Percentiles rank a stretch among this genome's conserved stretches.
Evolutionary conservation across 2,888 invertebrate species (phyloP).

Genomic region (Synanthedon myopaeformis): DNA sequence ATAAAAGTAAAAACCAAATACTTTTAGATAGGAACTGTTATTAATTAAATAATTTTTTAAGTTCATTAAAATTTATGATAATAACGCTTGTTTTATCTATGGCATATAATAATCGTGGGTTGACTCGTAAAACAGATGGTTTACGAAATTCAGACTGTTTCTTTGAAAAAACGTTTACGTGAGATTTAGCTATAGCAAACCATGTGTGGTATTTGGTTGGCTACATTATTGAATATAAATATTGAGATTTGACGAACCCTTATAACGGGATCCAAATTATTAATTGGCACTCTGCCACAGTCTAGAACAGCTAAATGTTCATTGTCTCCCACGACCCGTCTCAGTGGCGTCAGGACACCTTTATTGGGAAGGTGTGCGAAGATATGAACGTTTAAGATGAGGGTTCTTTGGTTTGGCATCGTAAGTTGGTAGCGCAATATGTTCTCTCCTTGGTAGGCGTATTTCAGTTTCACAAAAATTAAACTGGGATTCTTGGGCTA

Average conservation of each 20-base stretch:
- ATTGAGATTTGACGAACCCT: slow-evolving; percentile 30
- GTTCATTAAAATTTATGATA: too few relatives aligned
- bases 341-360: slow-evolving; percentile 41
- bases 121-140: too few relatives aligned
- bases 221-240: background rate
- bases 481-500: slow-evolving; percentile 40
- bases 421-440: slow-evolving; percentile 46
- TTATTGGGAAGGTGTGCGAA: slow-evolving; percentile 30
- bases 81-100: too few relatives aligned
- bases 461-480: slow-evolving; percentile 37
- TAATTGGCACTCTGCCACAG: slow-evolving; percentile 58
- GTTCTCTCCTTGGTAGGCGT: slow-evolving; percentile 33
- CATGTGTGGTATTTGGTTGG: too few relatives aligned
- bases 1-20: too few relatives aligned
- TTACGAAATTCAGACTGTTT: too few relatives aligned
- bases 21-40: too few relatives aligned
- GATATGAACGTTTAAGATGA: slow-evolving; percentile 38
- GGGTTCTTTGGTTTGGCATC: slow-evolving; percentile 43
- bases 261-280: slow-evolving; percentile 60
- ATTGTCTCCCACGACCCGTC: slow-evolving; percentile 22
- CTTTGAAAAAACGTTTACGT: too few relatives aligned
- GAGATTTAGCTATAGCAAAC: too few relatives aligned
- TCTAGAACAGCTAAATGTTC: slow-evolving; percentile 44
- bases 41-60: too few relatives aligned
- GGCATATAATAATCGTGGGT: too few relatives aligned